Percentiles rank a stretch among this genome's conserved stretches.
Evolutionary conservation across 2,797 vertebrate genomes (phyloP).

Genomic region (Urocyon cinereoargenteus): DNA sequence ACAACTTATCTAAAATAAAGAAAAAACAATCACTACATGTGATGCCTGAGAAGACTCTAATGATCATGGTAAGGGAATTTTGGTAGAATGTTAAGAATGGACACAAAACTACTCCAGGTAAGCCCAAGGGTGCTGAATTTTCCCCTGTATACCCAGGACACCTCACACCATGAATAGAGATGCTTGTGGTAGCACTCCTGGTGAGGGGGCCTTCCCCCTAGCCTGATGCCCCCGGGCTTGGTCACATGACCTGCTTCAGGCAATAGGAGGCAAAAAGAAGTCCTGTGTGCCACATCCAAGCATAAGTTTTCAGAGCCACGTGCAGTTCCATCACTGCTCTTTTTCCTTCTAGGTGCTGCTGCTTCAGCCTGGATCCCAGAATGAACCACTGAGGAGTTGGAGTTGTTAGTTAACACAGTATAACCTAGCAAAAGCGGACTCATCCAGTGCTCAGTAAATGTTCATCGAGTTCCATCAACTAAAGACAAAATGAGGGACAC

Average conservation of each 20-base stretch:
- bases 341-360: not conserved
- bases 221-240: too few species aligned
- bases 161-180: not conserved
- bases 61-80: not conserved
- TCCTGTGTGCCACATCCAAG: not conserved
- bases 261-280: not conserved
- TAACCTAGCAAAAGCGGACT: not conserved
- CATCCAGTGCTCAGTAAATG: not conserved
- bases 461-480: not conserved
- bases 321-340: too few species aligned
- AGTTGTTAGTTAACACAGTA: not conserved
- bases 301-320: not conserved
- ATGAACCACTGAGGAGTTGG: not conserved
- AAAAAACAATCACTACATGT: not conserved
- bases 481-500: not conserved
- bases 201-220: not conserved
- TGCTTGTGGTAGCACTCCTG: not conserved
- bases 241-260: not conserved
- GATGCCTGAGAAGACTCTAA: not conserved
- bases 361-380: not conserved
- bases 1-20: not conserved
- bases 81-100: not conserved
- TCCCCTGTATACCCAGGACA: not conserved
- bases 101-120: not conserved
- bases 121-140: not conserved